Conservation (phyloP, 2,797 vertebrate genomes). For the Hydrocynus forskahlii region DNA sequence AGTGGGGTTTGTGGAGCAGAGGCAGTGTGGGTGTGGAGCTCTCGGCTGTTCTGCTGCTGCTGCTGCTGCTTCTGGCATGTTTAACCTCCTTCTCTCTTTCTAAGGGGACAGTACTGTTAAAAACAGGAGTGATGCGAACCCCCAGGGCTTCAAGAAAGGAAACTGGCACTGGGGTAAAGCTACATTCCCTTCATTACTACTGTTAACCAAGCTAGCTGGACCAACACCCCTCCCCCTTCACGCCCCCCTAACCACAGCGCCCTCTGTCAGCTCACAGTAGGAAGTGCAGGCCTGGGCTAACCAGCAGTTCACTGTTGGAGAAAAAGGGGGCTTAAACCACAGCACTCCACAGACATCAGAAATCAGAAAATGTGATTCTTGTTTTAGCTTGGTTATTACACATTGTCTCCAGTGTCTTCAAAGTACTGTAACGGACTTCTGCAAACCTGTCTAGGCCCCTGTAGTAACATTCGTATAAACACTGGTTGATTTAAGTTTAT, state of each 20-base stretch:
- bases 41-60: slow-evolving; percentile 50
- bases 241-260: not conserved
- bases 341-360: not conserved
- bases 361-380: no score
- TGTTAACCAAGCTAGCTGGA: slow-evolving; percentile 13
- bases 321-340: not conserved
- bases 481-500: no score
- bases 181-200: slow-evolving; percentile 74
- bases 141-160: slow-evolving; percentile 86
- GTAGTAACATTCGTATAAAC: not conserved
- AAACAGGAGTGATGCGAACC: slow-evolving; percentile 84
- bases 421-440: no score
- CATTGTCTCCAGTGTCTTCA: no score
- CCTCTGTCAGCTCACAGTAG: not conserved
- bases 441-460: not conserved
- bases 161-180: slow-evolving; percentile 88
- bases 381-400: no score
- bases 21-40: slow-evolving; percentile 23
- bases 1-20: slow-evolving; percentile 27
- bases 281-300: not conserved
- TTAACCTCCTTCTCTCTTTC: slow-evolving; percentile 81
- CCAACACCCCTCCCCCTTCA: not conserved
- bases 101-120: slow-evolving; percentile 85
- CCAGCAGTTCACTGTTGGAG: not conserved
- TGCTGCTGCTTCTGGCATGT: slow-evolving; percentile 66